Evolutionary conservation across 2,888 invertebrate species (phyloP), one percentile per base, ranked within the genome.

Genomic region (Drosophila nigritarsus): DNA sequence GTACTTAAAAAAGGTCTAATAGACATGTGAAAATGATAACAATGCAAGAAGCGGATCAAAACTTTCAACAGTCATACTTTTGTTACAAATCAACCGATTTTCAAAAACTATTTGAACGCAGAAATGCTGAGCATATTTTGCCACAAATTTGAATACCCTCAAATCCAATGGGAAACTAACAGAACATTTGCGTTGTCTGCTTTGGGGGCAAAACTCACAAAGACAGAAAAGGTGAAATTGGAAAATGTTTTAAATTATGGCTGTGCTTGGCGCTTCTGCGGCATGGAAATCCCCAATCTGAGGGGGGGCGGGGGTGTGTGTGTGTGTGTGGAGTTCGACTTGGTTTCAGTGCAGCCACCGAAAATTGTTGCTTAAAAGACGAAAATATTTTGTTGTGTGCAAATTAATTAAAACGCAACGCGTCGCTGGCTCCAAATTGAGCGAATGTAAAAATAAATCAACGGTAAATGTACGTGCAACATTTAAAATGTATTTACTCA

Each of bases 201-300:
- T 53, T 60, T 48, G 40, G 27, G 51, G 51, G 36, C 65, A 45
- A 49, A 64, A 68, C 42, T 58, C 49, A 50, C 32, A 72, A 48
- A 72, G 55, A 11, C 11, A 11, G 24, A 48, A 56, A 55, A 40
- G 13, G 49, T 42, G 53, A 54, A 32, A 66, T 75, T 77, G 72
- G 72, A 83, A 84, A 84, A 83, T 86, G 81, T 89, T 89, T 89
- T 73, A 84, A 84, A 84, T 84, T 89, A 84, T 87, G 77, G 58
- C 54, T 66, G 71, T 62, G 79, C 71, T 65, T 62, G 61, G 50
- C 32, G 38, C 36, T 60, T 51, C 30, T 64, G 71, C 24, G 69
- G 71, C 54, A 54, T 32, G 55, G 53, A 59, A 49, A 82, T 60
- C 70, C 70, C 65, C 74, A 83, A 83, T 56, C 70, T 83, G 7